Evolutionary conservation across 2,888 invertebrate species (phyloP).

Genomic region (Lepetodrilus schrolli): DNA sequence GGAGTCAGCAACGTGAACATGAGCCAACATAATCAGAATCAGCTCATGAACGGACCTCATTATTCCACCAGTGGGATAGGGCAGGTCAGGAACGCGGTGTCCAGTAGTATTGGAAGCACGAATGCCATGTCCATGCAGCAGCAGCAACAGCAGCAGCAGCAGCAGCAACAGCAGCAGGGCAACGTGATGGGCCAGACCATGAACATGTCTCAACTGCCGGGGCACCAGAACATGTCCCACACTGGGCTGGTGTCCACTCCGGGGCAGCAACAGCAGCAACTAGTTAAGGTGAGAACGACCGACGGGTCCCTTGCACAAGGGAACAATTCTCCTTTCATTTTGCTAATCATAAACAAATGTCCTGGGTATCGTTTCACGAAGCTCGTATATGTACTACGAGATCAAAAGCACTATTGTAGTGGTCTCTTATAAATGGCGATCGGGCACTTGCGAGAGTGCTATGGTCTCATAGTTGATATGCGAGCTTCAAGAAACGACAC

Average conservation of each 20-base stretch:
- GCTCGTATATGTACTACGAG: too few relatives aligned
- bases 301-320: too few relatives aligned
- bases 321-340: too few relatives aligned
- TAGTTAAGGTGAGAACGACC: slow-evolving; percentile 64
- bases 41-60: slow-evolving; percentile 73
- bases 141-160: slow-evolving; percentile 37
- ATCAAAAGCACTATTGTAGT: too few relatives aligned
- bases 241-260: slow-evolving; percentile 55
- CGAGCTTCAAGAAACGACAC: too few relatives aligned
- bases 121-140: slow-evolving; percentile 50
- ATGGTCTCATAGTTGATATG: too few relatives aligned
- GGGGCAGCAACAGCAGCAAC: slow-evolving; percentile 51
- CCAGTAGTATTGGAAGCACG: slow-evolving; percentile 47
- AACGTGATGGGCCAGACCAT: slow-evolving; percentile 47
- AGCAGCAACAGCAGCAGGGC: slow-evolving; percentile 38
- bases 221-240: slow-evolving; percentile 56
- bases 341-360: too few relatives aligned
- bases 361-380: too few relatives aligned
- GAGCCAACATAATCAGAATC: slow-evolving; percentile 55
- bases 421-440: too few relatives aligned
- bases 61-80: slow-evolving; percentile 57
- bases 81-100: slow-evolving; percentile 42
- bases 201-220: slow-evolving; percentile 50
- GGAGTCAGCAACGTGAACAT: slow-evolving; percentile 43
- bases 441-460: too few relatives aligned